These are phyloP conservation scores for Adelges cooleyi DNA, from an alignment of 1,140 invertebrate species.

Conservation along the genomic window DNA sequence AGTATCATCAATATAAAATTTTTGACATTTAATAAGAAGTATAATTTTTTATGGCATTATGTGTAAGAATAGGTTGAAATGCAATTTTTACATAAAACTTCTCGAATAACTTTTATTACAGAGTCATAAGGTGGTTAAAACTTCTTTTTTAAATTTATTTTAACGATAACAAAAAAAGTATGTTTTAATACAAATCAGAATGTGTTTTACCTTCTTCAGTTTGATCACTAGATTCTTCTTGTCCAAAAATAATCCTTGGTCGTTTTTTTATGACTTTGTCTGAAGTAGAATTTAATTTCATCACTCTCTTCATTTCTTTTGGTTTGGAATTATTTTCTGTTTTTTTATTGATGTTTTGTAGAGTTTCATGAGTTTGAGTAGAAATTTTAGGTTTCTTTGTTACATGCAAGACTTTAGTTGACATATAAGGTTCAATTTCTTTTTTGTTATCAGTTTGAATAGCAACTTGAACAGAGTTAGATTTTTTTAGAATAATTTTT, in stretches of 20 bases:
- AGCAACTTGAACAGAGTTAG: slow-evolving; percentile 20
- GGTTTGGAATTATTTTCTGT: neutral
- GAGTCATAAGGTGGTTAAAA: too few species aligned
- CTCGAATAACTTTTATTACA: too few species aligned
- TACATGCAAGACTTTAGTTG: neutral
- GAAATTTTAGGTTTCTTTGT: neutral
- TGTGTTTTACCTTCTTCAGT: neutral
- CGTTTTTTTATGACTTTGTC: neutral
- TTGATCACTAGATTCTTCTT: neutral
- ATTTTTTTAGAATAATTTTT: slow-evolving; percentile 24
- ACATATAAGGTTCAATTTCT: neutral
- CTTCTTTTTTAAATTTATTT: too few species aligned
- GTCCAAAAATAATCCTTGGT: slow-evolving; percentile 13
- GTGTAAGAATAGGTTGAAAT: too few species aligned
- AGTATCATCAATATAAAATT: too few species aligned
- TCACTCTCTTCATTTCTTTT: neutral
- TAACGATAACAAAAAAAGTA: too few species aligned
- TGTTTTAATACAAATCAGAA: neutral
- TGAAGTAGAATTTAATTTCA: neutral
- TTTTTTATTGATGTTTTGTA: neutral
- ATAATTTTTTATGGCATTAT: too few species aligned
- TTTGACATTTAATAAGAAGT: too few species aligned
- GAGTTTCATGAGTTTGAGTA: neutral
- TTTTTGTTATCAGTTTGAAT: slow-evolving; percentile 18
- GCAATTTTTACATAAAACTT: too few species aligned